These are phyloP conservation scores for Sebastes schlegelii DNA, from an alignment of 2,113 vertebrate species.

Conservation along the genomic window DNA sequence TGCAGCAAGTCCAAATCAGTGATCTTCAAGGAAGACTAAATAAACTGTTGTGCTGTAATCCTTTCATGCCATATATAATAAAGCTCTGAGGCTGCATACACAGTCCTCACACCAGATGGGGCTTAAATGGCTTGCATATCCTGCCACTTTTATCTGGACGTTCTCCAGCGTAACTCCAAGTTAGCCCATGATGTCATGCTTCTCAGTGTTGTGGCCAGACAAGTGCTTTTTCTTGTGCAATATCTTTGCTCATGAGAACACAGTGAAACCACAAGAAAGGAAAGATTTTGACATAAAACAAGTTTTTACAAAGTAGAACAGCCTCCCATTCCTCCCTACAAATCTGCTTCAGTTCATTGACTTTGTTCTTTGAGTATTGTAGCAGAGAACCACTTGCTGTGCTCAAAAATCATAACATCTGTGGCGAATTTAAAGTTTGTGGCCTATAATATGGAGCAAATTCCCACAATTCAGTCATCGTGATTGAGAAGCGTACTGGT, in stretches of 20 bases:
- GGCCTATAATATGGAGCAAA: slow-evolving; percentile 48
- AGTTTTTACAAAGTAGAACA: slow-evolving; percentile 39
- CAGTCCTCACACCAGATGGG: slow-evolving; percentile 63
- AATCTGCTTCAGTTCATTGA: slow-evolving; percentile 58
- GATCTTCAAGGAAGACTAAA: slow-evolving; percentile 56
- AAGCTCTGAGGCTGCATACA: slow-evolving; percentile 52
- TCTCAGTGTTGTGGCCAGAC: slow-evolving; percentile 51
- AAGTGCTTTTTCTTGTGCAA: slow-evolving; percentile 31
- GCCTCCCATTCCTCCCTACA: slow-evolving; percentile 50
- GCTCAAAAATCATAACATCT: slow-evolving; percentile 63
- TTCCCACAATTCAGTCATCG: slow-evolving; percentile 44
- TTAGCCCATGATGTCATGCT: slow-evolving; percentile 59
- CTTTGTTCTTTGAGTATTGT: slow-evolving; percentile 46
- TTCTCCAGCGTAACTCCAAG: slow-evolving; percentile 56
- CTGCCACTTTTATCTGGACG: slow-evolving; percentile 70
- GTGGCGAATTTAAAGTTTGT: slow-evolving; percentile 53
- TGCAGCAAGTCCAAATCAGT: slow-evolving; percentile 54
- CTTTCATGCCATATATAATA: slow-evolving; percentile 59
- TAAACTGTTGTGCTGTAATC: slow-evolving; percentile 45
- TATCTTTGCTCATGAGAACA: slow-evolving; percentile 23
- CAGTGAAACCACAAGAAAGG: slow-evolving; percentile 55
- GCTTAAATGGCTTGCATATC: slow-evolving; percentile 64
- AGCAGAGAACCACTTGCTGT: slow-evolving; percentile 63
- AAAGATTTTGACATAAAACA: slow-evolving; percentile 36
- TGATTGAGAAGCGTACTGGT: slow-evolving; percentile 62